Conservation (phyloP, 2,888 invertebrate genomes). For the Drosophila peninsularis region DNA sequence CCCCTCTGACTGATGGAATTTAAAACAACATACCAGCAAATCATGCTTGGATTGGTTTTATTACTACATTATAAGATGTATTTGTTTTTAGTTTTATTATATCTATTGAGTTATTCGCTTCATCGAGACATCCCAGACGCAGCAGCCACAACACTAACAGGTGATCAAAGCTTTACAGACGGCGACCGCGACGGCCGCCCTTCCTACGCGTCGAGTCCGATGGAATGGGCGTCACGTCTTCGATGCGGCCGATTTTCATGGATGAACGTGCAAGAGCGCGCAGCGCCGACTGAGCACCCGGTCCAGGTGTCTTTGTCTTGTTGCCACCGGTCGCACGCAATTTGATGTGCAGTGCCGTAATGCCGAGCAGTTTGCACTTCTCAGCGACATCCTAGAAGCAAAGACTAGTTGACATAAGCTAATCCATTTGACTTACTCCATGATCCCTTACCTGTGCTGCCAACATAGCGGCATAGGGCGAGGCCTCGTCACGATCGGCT, state of each 20-base stretch:
- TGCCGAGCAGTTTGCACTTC: constrained; percentile 98
- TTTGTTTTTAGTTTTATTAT: constrained; percentile 13
- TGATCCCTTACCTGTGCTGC: constrained; percentile 93
- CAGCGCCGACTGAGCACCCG: constrained; percentile 98
- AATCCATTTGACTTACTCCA: background rate
- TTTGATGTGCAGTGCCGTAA: constrained; percentile 99
- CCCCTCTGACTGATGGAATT: background rate
- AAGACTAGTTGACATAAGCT: background rate
- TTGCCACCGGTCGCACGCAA: constrained; percentile 99
- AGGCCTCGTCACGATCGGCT: constrained; percentile 99
- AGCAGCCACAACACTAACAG: constrained; percentile 11
- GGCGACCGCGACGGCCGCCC: constrained; percentile 99
- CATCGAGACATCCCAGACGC: constrained; percentile 3
- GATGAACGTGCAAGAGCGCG: constrained; percentile 98
- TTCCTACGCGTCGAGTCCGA: constrained; percentile 99
- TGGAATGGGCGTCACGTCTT: constrained; percentile 99
- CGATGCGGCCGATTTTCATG: constrained; percentile 99
- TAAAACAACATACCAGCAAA: background rate
- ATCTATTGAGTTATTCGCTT: constrained; percentile 17
- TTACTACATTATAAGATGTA: constrained; percentile 51
- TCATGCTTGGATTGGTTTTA: constrained; percentile 42
- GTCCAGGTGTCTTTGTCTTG: constrained; percentile 99
- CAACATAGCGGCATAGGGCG: constrained; percentile 99
- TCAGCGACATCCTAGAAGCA: constrained; percentile 96
- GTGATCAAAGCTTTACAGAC: constrained; percentile 89